Evolutionary conservation across 2,888 invertebrate species (phyloP).

Genomic region (Cremastinae sp.): DNA sequence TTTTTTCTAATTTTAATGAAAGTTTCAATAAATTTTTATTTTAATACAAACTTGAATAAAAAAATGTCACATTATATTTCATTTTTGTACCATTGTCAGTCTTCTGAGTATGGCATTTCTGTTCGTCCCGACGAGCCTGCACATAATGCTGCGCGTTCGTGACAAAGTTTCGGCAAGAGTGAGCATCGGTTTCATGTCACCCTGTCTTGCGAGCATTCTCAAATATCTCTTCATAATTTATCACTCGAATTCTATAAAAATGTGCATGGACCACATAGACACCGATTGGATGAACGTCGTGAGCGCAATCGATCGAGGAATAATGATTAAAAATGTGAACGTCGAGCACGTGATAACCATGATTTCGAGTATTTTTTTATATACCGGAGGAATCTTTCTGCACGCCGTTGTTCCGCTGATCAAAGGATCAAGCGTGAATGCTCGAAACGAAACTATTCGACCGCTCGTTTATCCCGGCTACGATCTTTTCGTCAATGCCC

Average conservation of each 20-base stretch:
- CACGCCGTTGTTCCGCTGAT: constrained; percentile 62
- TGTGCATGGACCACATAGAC: constrained; percentile 57
- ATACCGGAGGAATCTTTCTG: constrained; percentile 65
- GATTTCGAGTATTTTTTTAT: constrained; percentile 65
- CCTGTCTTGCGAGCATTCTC: constrained; percentile 49
- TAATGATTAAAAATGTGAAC: constrained; percentile 53
- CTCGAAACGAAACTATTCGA: constrained; percentile 58
- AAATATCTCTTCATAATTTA: constrained; percentile 51
- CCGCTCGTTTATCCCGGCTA: constrained; percentile 58
- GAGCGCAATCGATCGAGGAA: constrained; percentile 47
- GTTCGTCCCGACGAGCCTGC: constrained; percentile 40
- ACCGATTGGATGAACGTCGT: constrained; percentile 63
- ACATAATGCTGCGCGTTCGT: constrained; percentile 42
- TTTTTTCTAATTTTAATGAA: no score
- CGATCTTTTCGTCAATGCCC: constrained; percentile 57
- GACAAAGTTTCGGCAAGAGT: constrained; percentile 26
- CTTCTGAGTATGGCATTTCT: constrained; percentile 30
- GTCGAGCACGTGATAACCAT: constrained; percentile 51
- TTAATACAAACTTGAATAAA: no score
- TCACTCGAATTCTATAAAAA: constrained; percentile 46
- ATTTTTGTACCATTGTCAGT: constrained; percentile 9
- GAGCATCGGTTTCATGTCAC: constrained; percentile 47
- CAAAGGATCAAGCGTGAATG: constrained; percentile 42
- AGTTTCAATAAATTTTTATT: no score
- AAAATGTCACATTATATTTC: no score